phyloP scores from a whole-genome alignment of 2,113 vertebrate species.

The Cyanoderma ruficeps region DNA sequence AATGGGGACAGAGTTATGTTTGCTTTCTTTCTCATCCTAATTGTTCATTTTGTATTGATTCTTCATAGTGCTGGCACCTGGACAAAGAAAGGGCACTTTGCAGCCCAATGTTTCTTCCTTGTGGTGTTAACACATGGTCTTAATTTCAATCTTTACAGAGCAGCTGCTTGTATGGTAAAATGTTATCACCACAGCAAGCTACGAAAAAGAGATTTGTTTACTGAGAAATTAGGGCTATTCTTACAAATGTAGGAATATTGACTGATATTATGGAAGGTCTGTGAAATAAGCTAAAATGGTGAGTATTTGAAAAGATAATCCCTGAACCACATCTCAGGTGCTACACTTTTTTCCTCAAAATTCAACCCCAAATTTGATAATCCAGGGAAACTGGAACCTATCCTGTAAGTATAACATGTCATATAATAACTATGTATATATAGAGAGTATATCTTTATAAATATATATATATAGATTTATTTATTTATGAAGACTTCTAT shows the following conservation, averaged over 20 bases:
- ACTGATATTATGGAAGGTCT: background rate
- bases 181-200: background rate
- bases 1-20: background rate
- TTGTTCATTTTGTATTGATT: slow-evolving; percentile 9
- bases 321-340: background rate
- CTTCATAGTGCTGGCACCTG: background rate
- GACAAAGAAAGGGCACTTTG: slow-evolving; percentile 1
- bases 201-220: slow-evolving; percentile 15
- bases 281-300: background rate
- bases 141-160: background rate
- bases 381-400: background rate
- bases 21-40: background rate
- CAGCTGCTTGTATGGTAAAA: background rate
- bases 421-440: background rate
- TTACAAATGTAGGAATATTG: background rate
- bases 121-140: background rate
- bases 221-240: slow-evolving; percentile 12
- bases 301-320: background rate
- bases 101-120: background rate
- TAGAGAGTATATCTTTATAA: background rate
- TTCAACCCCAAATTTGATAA: background rate
- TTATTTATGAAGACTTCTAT: background rate
- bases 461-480: background rate
- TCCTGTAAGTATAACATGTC: background rate
- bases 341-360: background rate